Evolutionary conservation across 2,888 invertebrate species (phyloP), one percentile per base, ranked within the genome.

Genomic region (Erynnis tages): DNA sequence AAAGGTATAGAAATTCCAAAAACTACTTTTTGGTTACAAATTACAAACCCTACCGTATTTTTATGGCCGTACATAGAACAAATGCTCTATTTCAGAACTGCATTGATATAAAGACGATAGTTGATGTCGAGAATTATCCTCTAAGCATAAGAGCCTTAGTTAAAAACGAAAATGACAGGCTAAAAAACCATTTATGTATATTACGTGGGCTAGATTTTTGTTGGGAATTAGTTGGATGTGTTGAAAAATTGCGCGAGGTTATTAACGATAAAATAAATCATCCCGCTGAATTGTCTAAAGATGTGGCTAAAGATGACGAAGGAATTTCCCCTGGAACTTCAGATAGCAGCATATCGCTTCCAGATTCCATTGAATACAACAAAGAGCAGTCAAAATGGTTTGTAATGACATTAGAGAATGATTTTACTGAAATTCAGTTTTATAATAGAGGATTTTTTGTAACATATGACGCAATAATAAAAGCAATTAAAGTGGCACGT

Each of bases 391-490:
- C 85, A 19, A 87, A 84, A 72, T 92, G 92, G 92, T 90, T 91
- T 61, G 76, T 91, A 54, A 83, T 92, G 74, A 88, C 76, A 34
- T 59, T 92, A 30, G 90, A 91, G 73, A 80, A 90, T 52, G 90
- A 90, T 68, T 91, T 92, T 66, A 73, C 69, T 11, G 90, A 90
- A 66, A 78, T 92, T 40, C 76, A 84, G 46, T 91, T 92, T 63
- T 76, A 73, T 53, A 79, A 76, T 34, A 85, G 78, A 63, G 84
- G 90, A 0, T 91, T 91, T 65, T 90, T 90, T 49, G 91, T 92
- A 1, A 91, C 89, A 69, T 74, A 82, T 64, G 89, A 85, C 52
- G 88, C 90, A 63, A 78, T 92, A 58, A 61, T 85, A 35, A 82
- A 80, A 55, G 83, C 91, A 21, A 84, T 90, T 23, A 73, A 79